These are phyloP conservation scores for Temnothorax unifasciatus DNA, from an alignment of 2,888 invertebrate genomes.

Conservation along the genomic window DNA sequence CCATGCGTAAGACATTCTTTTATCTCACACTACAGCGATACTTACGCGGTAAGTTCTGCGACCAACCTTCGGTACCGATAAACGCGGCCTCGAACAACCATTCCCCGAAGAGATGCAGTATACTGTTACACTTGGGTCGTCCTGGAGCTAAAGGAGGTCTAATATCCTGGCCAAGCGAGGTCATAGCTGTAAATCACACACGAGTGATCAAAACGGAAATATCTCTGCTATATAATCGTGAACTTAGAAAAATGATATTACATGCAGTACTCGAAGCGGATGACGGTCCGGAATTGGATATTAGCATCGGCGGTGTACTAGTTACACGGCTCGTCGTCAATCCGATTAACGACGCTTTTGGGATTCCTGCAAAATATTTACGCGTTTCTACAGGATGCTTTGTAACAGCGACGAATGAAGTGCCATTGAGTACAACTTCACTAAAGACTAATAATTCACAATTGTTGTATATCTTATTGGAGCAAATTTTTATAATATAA, in stretches of 20 bases:
- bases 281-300: slow-evolving; percentile 91
- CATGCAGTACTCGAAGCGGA: slow-evolving; percentile 90
- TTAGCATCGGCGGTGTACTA: slow-evolving; percentile 89
- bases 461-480: not conserved
- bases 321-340: slow-evolving; percentile 91
- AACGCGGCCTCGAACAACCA: slow-evolving; percentile 99
- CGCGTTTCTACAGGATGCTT: not conserved
- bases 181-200: slow-evolving; percentile 87
- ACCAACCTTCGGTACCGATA: slow-evolving; percentile 92
- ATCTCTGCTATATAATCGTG: slow-evolving; percentile 57
- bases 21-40: slow-evolving; percentile 29
- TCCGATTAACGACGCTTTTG: slow-evolving; percentile 93
- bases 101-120: slow-evolving; percentile 97
- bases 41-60: slow-evolving; percentile 88
- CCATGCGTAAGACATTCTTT: not conserved
- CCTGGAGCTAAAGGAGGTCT: slow-evolving; percentile 91
- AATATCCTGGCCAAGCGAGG: slow-evolving; percentile 88
- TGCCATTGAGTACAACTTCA: not conserved
- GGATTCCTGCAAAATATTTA: slow-evolving; percentile 88
- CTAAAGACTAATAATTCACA: not conserved
- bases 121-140: slow-evolving; percentile 97
- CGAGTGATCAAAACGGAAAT: slow-evolving; percentile 51
- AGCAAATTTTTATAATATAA: not conserved
- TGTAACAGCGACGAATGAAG: not conserved
- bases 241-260: slow-evolving; percentile 84